Percentiles rank a stretch among this genome's conserved stretches.
phyloP scores from a whole-genome alignment of 2,797 vertebrate genomes.

The Pangasius sanitwongsei region DNA sequence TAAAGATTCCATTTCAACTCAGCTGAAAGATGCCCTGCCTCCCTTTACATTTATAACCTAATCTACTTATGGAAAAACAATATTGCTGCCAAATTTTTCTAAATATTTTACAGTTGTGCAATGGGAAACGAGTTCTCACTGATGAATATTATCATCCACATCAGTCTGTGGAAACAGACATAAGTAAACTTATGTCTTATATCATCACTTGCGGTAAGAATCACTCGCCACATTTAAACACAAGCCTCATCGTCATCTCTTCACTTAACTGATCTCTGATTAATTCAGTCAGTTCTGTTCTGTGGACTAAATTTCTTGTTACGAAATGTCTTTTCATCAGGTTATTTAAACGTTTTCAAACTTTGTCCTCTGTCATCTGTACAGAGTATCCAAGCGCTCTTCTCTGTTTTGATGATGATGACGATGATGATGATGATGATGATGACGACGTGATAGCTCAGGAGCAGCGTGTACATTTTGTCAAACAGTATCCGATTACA shows the following conservation, averaged over 20 bases:
- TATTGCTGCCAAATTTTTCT: background rate
- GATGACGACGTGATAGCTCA: background rate
- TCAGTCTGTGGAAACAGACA: background rate
- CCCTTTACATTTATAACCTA: too few relatives aligned
- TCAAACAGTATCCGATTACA: background rate
- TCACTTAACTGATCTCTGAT: background rate
- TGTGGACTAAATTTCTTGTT: background rate
- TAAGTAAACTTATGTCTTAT: too few relatives aligned
- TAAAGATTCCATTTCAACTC: too few relatives aligned
- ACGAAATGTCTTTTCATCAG: too few relatives aligned
- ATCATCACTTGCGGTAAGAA: background rate
- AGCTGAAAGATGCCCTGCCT: too few relatives aligned
- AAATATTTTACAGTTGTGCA: background rate
- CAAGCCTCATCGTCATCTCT: too few relatives aligned
- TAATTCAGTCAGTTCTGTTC: background rate
- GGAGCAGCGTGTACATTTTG: too few relatives aligned
- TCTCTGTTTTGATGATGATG: background rate
- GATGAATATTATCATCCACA: too few relatives aligned
- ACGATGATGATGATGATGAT: background rate
- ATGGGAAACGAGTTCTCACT: background rate
- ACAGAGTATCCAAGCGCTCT: too few relatives aligned
- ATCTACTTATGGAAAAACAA: background rate
- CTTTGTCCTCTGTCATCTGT: too few relatives aligned
- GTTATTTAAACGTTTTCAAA: too few relatives aligned
- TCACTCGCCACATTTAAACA: background rate